Conservation (phyloP, 2,888 invertebrate genomes). For the Apamea crenata region DNA sequence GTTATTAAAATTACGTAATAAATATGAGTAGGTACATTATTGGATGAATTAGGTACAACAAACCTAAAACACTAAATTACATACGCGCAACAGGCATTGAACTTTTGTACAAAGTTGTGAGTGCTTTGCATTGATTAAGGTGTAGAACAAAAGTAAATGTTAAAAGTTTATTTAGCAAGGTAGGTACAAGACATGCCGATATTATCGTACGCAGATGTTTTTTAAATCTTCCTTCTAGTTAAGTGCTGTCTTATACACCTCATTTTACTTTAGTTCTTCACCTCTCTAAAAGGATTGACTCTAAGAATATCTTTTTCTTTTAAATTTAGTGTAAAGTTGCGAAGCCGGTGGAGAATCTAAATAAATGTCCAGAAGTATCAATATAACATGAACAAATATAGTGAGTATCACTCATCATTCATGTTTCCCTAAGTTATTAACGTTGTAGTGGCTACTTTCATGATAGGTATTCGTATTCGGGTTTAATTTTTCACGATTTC, state of each 20-base stretch:
- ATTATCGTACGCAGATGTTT: conserved; percentile 4
- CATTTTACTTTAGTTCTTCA: conserved; percentile 65
- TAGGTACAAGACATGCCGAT: conserved; percentile 4
- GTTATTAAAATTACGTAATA: conserved; percentile 41
- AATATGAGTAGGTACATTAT: conserved; percentile 43
- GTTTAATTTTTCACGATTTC: conserved; percentile 17
- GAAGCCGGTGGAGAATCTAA: conserved; percentile 78
- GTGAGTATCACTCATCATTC: conserved; percentile 79
- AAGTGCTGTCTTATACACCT: conserved; percentile 4
- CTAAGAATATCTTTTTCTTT: conserved; percentile 77
- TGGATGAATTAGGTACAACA: neutral
- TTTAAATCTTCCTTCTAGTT: conserved; percentile 21
- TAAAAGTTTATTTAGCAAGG: conserved; percentile 29
- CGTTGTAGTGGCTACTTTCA: conserved; percentile 8
- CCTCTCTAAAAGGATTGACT: conserved; percentile 62
- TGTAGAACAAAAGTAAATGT: conserved; percentile 66
- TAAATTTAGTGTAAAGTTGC: conserved; percentile 81
- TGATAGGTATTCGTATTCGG: conserved; percentile 31
- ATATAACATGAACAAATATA: conserved; percentile 74
- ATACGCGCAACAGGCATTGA: conserved; percentile 76
- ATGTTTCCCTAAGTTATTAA: conserved; percentile 44
- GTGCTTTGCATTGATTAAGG: conserved; percentile 66
- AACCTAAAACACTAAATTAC: conserved; percentile 4
- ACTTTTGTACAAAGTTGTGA: conserved; percentile 88
- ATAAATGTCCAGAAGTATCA: conserved; percentile 64